Conservation (phyloP, 2,113 vertebrate genomes). For the Acanthochromis polyacanthus region DNA sequence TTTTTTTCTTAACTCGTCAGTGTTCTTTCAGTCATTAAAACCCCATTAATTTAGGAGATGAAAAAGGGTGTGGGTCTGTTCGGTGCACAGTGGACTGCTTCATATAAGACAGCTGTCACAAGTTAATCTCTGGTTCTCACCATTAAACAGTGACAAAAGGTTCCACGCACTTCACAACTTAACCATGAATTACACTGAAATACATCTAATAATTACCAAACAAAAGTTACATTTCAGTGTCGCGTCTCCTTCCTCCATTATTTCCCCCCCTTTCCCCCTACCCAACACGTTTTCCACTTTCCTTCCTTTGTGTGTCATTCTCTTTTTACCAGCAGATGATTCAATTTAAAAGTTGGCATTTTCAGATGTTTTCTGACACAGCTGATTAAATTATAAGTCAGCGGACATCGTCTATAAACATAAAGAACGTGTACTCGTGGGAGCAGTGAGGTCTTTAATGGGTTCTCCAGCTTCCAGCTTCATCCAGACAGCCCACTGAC, state of each 20-base stretch:
- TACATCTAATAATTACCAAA: background rate
- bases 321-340: background rate
- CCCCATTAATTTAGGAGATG: background rate
- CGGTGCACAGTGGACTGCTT: background rate
- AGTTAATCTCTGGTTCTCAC: slow-evolving; percentile 22
- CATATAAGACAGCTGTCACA: background rate
- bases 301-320: background rate
- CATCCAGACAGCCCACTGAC: background rate
- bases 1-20: too few species aligned
- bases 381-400: background rate
- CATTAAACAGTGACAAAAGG: background rate
- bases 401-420: background rate
- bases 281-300: background rate
- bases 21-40: background rate
- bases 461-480: background rate
- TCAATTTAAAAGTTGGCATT: background rate
- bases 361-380: background rate
- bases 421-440: background rate
- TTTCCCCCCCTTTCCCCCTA: background rate
- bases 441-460: background rate
- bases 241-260: background rate
- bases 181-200: slow-evolving; percentile 23
- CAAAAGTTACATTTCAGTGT: background rate
- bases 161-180: background rate
- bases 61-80: background rate